phyloP scores from a whole-genome alignment of 1,140 invertebrate genomes.

The Bombus turneri region DNA sequence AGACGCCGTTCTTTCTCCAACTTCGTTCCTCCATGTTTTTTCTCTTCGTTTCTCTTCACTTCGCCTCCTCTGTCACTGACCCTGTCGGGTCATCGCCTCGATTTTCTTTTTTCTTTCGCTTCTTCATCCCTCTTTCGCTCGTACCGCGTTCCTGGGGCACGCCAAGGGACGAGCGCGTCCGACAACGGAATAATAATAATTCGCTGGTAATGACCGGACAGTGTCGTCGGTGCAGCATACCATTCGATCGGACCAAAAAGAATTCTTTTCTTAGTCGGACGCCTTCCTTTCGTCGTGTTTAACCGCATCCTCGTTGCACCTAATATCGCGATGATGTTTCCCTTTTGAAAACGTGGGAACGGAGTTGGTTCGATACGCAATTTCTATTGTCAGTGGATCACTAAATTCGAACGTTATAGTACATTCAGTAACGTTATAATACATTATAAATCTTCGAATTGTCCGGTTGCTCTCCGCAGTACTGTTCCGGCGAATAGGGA shows the following conservation, averaged over 20 bases:
- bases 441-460: not conserved
- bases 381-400: not conserved
- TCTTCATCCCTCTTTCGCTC: not conserved
- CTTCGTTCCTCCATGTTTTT: not conserved
- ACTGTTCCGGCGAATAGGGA: not conserved
- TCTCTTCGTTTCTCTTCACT: not conserved
- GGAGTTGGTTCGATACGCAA: too few species aligned
- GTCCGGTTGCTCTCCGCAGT: not conserved
- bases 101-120: constrained; percentile 10
- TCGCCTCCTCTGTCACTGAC: constrained; percentile 14
- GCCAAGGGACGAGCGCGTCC: constrained; percentile 5
- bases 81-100: constrained; percentile 33
- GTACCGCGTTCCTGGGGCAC: not conserved
- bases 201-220: constrained; percentile 36
- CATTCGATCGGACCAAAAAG: not conserved
- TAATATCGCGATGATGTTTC: not conserved
- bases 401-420: not conserved
- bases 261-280: not conserved
- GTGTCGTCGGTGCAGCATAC: not conserved
- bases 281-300: not conserved
- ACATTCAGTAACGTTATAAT: too few species aligned
- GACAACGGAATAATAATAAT: constrained; percentile 41
- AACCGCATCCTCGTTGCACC: too few species aligned
- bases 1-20: not conserved
- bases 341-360: not conserved